Evolutionary conservation across 1,140 invertebrate species (phyloP).

Genomic region (Tetraneura akinire): DNA sequence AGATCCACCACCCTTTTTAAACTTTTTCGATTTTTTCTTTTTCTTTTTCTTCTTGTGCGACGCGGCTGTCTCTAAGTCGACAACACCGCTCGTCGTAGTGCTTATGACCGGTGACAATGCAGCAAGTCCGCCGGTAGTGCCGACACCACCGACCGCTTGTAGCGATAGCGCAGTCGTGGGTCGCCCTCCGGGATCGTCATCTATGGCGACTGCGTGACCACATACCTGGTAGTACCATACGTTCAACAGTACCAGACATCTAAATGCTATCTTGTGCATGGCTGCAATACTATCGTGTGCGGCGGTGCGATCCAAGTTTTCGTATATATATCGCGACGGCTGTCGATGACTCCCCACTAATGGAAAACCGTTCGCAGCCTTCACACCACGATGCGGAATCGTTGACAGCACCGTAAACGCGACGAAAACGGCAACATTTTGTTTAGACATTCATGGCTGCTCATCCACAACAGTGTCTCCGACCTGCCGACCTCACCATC

Average conservation of each 20-base stretch:
- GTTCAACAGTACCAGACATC: conserved; percentile 21
- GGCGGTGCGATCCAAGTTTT: background rate
- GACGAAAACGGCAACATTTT: no score
- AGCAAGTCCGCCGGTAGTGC: background rate
- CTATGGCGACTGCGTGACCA: background rate
- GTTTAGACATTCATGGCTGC: background rate
- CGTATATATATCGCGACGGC: background rate
- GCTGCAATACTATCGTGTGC: conserved; percentile 14
- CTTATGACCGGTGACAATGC: background rate
- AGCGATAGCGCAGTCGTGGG: background rate
- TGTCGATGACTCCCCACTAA: background rate
- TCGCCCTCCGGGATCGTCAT: conserved; percentile 18
- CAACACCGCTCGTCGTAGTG: background rate
- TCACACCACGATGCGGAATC: background rate
- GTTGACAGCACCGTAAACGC: no score
- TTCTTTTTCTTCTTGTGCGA: conserved; percentile 54
- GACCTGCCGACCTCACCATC: conserved; percentile 11
- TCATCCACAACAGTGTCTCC: conserved; percentile 6
- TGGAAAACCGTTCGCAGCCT: background rate
- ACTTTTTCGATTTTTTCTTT: conserved; percentile 50
- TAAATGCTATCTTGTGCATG: conserved; percentile 5
- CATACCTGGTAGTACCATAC: background rate
- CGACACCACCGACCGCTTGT: background rate
- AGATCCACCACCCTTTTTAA: conserved; percentile 53
- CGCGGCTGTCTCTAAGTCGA: background rate